phyloP scores from a whole-genome alignment of 2,797 vertebrate genomes.

The Galagoides demidoff region DNA sequence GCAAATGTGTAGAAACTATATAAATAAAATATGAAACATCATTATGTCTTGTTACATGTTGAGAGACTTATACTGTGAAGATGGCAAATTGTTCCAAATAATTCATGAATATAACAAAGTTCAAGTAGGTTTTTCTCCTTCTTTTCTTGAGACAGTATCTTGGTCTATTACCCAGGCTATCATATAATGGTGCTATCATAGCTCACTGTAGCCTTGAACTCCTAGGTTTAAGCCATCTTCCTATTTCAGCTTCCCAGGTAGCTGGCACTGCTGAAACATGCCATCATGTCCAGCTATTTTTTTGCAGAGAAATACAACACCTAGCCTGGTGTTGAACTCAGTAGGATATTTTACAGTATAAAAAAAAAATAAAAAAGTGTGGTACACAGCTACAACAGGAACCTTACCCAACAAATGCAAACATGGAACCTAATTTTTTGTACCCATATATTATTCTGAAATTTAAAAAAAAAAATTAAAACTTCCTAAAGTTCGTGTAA shows the following conservation, averaged over 20 bases:
- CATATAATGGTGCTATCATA: not conserved
- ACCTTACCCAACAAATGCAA: no score
- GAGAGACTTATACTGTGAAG: not conserved
- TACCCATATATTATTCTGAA: no score
- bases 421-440: no score
- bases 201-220: not conserved
- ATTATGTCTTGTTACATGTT: not conserved
- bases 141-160: not conserved
- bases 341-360: not conserved
- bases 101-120: not conserved
- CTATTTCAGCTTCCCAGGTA: not conserved
- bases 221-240: not conserved
- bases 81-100: not conserved
- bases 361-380: no score
- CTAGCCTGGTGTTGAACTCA: not conserved
- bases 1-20: not conserved
- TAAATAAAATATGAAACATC: not conserved
- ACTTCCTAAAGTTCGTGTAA: not conserved
- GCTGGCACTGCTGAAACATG: not conserved
- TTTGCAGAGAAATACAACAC: not conserved
- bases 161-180: not conserved
- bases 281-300: not conserved
- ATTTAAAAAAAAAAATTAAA: not conserved
- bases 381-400: no score
- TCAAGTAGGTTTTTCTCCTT: not conserved